Percentiles rank a stretch among this genome's conserved stretches.
Conservation (phyloP, 1,140 invertebrate species). For the Scaptomyza pallida region DNA sequence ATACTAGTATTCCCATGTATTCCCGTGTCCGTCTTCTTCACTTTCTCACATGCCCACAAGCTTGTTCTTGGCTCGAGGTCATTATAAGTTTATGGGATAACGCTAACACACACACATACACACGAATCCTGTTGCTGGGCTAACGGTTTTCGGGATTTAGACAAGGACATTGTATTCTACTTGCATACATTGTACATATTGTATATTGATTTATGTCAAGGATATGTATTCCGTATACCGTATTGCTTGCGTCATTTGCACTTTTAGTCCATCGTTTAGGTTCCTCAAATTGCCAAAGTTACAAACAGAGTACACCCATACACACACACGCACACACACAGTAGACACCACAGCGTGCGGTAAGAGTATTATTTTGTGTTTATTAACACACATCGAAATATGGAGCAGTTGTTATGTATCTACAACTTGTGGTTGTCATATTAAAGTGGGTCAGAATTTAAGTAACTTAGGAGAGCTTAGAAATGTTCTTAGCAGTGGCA, state of each 20-base stretch:
- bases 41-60: slow-evolving; percentile 24
- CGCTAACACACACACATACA: no score
- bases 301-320: no score
- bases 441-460: slow-evolving; percentile 17
- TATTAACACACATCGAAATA: slow-evolving; percentile 38
- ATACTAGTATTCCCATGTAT: slow-evolving; percentile 15
- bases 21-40: neutral
- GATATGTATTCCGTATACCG: slow-evolving; percentile 9
- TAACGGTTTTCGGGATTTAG: slow-evolving; percentile 58
- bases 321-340: neutral
- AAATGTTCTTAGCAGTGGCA: no score
- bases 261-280: slow-evolving; percentile 59
- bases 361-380: slow-evolving; percentile 71
- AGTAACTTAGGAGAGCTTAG: neutral
- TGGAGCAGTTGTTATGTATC: slow-evolving; percentile 8
- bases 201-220: slow-evolving; percentile 70
- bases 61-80: slow-evolving; percentile 41
- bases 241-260: slow-evolving; percentile 75
- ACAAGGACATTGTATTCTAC: slow-evolving; percentile 23
- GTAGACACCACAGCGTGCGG: slow-evolving; percentile 24
- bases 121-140: slow-evolving; percentile 48
- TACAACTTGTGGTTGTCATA: neutral
- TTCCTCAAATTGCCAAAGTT: slow-evolving; percentile 38
- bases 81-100: slow-evolving; percentile 26
- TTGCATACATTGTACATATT: slow-evolving; percentile 1